Evolutionary conservation across 1,140 invertebrate genomes (phyloP).

Genomic region (Dinoponera quadriceps): DNA sequence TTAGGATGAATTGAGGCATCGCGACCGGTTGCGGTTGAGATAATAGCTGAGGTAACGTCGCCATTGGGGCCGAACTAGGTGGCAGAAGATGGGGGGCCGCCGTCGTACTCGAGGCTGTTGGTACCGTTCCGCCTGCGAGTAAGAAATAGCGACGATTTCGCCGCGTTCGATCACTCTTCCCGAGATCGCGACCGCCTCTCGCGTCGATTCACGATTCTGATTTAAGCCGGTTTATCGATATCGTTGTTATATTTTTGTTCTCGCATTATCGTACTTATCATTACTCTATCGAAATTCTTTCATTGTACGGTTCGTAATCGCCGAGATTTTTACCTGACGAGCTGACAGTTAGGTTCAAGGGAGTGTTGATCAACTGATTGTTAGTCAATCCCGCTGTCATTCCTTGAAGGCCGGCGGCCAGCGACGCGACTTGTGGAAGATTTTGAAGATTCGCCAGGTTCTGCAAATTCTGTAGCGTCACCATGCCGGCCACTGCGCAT

Average conservation of each 20-base stretch:
- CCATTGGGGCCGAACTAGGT: conserved; percentile 83
- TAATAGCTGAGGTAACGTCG: conserved; percentile 86
- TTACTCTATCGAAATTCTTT: not conserved
- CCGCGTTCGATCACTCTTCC: conserved; percentile 19
- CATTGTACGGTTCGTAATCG: not conserved
- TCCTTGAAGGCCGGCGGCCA: conserved; percentile 90
- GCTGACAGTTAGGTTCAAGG: conserved; percentile 92
- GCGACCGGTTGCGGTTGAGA: conserved; percentile 89
- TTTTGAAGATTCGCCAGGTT: conserved; percentile 90
- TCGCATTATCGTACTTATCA: too few species aligned
- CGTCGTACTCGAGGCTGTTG: conserved; percentile 84
- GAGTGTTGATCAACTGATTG: conserved; percentile 91
- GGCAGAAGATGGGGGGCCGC: conserved; percentile 83
- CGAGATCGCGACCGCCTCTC: too few species aligned
- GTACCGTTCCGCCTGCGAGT: conserved; percentile 82
- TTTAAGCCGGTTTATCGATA: too few species aligned
- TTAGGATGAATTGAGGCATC: conserved; percentile 95
- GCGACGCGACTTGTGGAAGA: conserved; percentile 89
- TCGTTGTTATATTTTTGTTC: too few species aligned
- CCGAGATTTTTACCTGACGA: conserved; percentile 86
- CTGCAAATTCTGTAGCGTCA: conserved; percentile 91
- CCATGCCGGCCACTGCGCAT: conserved; percentile 90
- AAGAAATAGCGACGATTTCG: conserved; percentile 57
- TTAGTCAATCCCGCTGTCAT: conserved; percentile 88
- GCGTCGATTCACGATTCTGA: too few species aligned